phyloP scores from a whole-genome alignment of 2,113 vertebrate genomes.

The Sinocyclocheilus maitianheensis region DNA sequence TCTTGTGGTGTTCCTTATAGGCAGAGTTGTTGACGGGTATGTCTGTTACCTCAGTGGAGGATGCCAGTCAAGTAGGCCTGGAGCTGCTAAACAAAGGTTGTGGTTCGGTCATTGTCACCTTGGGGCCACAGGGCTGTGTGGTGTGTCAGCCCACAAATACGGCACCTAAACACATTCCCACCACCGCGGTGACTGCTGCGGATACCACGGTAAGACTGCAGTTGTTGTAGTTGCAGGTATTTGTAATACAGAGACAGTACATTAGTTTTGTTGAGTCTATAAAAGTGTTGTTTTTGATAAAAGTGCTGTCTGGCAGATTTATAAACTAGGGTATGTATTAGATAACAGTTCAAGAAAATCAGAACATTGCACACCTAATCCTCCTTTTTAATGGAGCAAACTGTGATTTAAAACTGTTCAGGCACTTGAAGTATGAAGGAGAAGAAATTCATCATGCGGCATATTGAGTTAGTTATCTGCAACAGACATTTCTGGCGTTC shows the following conservation, averaged over 20 bases:
- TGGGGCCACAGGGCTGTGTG: conserved; percentile 90
- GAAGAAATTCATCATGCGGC: background rate
- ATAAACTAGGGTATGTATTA: background rate
- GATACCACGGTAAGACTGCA: conserved; percentile 88
- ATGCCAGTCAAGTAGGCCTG: conserved; percentile 77
- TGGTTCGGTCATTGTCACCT: conserved; percentile 81
- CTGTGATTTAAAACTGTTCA: background rate
- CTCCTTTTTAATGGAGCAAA: background rate
- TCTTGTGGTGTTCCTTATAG: conserved; percentile 66
- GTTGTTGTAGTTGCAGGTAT: background rate
- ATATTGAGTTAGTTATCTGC: background rate
- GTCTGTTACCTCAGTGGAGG: conserved; percentile 74
- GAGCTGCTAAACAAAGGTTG: conserved; percentile 85
- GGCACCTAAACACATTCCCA: conserved; percentile 79
- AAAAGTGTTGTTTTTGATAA: background rate
- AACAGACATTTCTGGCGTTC: background rate
- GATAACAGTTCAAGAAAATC: background rate
- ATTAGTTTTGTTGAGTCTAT: background rate
- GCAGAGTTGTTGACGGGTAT: conserved; percentile 88
- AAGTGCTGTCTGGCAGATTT: background rate
- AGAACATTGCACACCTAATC: background rate
- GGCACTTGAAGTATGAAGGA: background rate
- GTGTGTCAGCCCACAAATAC: conserved; percentile 77
- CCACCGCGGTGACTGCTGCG: conserved; percentile 78
- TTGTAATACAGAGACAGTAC: background rate